Percentiles rank a stretch among this genome's conserved stretches.
Conservation (phyloP, 2,888 invertebrate species). For the Crocallis elinguaria region DNA sequence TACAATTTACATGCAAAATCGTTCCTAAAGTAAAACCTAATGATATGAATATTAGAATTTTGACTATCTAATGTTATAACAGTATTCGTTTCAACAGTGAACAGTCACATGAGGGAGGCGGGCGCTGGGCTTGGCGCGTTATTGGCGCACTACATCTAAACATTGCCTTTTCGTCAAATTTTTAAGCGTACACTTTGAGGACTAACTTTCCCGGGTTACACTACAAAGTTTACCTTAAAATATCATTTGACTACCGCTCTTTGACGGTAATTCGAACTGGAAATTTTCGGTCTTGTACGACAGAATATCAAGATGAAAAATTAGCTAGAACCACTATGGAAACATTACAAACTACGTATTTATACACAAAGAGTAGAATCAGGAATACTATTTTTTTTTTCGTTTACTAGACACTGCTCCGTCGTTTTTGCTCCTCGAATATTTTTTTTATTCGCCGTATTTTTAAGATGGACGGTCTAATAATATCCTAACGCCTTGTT, state of each 20-base stretch:
- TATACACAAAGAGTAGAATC: conserved; percentile 72
- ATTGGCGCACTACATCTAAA: conserved; percentile 46
- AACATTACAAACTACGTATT: conserved; percentile 72
- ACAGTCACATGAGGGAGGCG: conserved; percentile 43
- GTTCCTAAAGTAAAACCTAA: conserved; percentile 82
- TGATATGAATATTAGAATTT: conserved; percentile 84
- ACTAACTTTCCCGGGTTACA: conserved; percentile 52
- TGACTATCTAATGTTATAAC: conserved; percentile 77
- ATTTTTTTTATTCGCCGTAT: conserved; percentile 24
- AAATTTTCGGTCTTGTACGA: conserved; percentile 56
- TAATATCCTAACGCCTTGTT: conserved; percentile 46
- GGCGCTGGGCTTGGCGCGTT: conserved; percentile 50
- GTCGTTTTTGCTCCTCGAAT: conserved; percentile 45
- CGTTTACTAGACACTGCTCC: conserved; percentile 61
- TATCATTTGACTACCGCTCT: conserved; percentile 52
- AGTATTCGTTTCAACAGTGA: conserved; percentile 49
- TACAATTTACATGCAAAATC: conserved; percentile 62
- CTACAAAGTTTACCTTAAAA: conserved; percentile 62
- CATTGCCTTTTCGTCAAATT: conserved; percentile 56
- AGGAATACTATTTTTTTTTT: conserved; percentile 71
- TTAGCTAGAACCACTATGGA: conserved; percentile 71
- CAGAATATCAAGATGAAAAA: conserved; percentile 66
- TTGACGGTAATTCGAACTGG: conserved; percentile 19
- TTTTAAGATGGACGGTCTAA: conserved; percentile 68
- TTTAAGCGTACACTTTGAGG: conserved; percentile 64